Evolutionary conservation across 2,888 invertebrate genomes (phyloP).

Genomic region (Tenthredo notha): DNA sequence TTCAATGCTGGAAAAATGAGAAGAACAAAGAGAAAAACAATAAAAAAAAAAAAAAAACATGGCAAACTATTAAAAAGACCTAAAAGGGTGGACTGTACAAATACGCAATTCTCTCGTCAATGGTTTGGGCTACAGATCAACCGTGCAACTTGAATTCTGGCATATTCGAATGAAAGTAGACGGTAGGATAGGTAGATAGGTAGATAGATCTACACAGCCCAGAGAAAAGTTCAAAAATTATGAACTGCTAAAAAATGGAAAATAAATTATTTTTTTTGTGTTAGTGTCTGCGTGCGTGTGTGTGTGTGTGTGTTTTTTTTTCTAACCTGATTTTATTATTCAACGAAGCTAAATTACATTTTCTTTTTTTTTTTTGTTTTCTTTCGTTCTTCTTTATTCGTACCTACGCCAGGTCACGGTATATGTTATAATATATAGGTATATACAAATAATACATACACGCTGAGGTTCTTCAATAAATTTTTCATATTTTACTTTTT

Average conservation of each 20-base stretch:
- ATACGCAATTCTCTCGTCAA: slow-evolving; percentile 1
- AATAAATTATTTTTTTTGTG: background rate
- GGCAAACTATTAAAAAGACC: background rate
- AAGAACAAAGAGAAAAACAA: no score
- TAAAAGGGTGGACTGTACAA: slow-evolving; percentile 8
- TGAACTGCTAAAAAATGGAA: background rate
- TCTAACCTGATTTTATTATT: background rate
- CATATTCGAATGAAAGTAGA: background rate
- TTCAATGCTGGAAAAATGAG: background rate
- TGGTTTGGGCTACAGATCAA: background rate
- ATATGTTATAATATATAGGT: no score
- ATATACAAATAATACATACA: background rate
- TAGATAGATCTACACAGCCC: background rate
- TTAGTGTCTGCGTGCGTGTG: background rate
- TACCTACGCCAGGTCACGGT: background rate
- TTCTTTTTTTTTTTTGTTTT: background rate
- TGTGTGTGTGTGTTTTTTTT: background rate
- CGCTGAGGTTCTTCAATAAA: background rate
- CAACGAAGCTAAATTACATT: background rate
- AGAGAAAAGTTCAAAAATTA: background rate
- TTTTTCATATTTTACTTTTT: background rate
- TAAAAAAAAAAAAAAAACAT: background rate
- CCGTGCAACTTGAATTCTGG: background rate
- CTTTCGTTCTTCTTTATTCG: background rate
- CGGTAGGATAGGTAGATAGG: background rate